Conservation (phyloP, 1,140 invertebrate genomes). For the Anthonomus grandis region DNA sequence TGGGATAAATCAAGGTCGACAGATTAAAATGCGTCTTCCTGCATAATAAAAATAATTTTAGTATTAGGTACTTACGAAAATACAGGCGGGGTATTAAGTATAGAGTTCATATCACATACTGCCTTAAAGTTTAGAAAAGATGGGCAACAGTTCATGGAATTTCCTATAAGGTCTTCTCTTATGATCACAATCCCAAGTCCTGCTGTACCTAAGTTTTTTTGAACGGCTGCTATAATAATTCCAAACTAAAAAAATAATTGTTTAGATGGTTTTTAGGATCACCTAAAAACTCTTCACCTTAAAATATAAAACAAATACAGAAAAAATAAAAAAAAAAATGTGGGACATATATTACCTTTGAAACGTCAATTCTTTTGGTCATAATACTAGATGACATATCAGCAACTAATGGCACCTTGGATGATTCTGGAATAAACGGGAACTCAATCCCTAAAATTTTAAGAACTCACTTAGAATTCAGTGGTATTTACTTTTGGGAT, state of each 20-base stretch:
- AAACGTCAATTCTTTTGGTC: slow-evolving; percentile 80
- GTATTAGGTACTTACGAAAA: slow-evolving; percentile 71
- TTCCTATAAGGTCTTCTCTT: slow-evolving; percentile 86
- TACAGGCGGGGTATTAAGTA: slow-evolving; percentile 93
- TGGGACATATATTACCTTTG: slow-evolving; percentile 65
- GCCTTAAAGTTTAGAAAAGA: slow-evolving; percentile 81
- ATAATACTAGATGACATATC: slow-evolving; percentile 99
- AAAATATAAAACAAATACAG: no score
- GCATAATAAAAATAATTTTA: no score
- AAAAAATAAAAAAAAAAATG: no score
- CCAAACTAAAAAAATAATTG: slow-evolving; percentile 71
- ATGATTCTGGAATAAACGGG: slow-evolving; percentile 76
- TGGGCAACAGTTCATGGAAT: slow-evolving; percentile 73
- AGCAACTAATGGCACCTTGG: slow-evolving; percentile 78
- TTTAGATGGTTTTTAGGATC: no score
- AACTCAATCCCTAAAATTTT: slow-evolving; percentile 66
- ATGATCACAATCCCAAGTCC: slow-evolving; percentile 92
- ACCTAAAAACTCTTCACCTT: no score
- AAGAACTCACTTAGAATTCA: no score
- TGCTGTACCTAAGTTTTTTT: slow-evolving; percentile 95
- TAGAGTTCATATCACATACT: slow-evolving; percentile 79
- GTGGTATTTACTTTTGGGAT: no score
- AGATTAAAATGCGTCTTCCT: no score
- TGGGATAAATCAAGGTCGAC: no score
- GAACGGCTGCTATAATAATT: slow-evolving; percentile 91